These are phyloP conservation scores for Ferdinandea cuprea DNA, from an alignment of 2,888 invertebrate genomes.

Conservation along the genomic window DNA sequence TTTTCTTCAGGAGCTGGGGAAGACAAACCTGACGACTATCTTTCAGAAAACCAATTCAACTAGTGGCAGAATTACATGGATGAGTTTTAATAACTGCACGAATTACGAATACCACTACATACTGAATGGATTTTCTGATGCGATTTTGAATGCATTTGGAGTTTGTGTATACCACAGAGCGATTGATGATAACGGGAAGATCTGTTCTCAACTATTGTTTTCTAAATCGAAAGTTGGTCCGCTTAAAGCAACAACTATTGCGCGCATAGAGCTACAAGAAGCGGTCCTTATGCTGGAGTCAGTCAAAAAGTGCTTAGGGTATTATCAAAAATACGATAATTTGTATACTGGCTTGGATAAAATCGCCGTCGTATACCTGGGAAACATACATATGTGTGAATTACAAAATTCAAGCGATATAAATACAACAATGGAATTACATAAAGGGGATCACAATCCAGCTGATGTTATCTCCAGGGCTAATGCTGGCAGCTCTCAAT, in stretches of 20 bases:
- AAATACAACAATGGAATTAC: too few relatives aligned
- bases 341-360: slow-evolving; percentile 19
- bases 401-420: too few relatives aligned
- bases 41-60: background rate
- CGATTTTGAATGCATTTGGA: slow-evolving; percentile 20
- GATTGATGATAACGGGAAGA: background rate
- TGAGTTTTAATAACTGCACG: background rate
- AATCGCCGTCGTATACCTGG: slow-evolving; percentile 15
- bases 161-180: background rate
- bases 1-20: slow-evolving; percentile 17
- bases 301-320: background rate
- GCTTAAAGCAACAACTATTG: slow-evolving; percentile 17
- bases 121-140: slow-evolving; percentile 17
- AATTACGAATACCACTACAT: slow-evolving; percentile 1
- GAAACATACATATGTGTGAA: slow-evolving; percentile 23
- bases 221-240: slow-evolving; percentile 9
- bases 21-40: slow-evolving; percentile 4
- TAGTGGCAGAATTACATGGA: slow-evolving; percentile 11
- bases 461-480: too few relatives aligned
- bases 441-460: too few relatives aligned
- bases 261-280: slow-evolving; percentile 3
- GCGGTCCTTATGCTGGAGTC: slow-evolving; percentile 19
- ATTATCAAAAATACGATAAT: slow-evolving; percentile 1
- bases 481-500: too few relatives aligned
- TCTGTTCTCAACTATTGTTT: slow-evolving; percentile 1